Base-by-base conservation (phyloP, 2,113 vertebrate genomes). In the Ptilorrhoa leucosticta region DNA sequence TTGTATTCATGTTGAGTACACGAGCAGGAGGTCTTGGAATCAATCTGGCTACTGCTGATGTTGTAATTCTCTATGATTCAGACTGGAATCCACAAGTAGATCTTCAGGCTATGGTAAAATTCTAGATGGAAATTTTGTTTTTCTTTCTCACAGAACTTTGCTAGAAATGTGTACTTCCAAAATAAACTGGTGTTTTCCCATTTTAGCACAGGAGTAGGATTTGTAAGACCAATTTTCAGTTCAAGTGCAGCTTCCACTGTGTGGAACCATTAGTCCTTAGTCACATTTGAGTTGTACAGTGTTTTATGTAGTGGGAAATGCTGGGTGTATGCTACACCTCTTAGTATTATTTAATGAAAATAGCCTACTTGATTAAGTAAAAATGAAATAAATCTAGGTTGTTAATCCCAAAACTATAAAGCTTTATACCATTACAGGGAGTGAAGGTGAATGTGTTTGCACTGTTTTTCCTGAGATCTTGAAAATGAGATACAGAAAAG, bases 81-180 rank as follows among this genome's bases (percentile, higher is more conserved):
- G 99, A 99, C 97, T 99, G 99, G 99, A 99, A 99, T 96, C 99
- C 99, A 44, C 99, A 99, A 98, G 99, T 99, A 26, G 99, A 99
- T 96, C 99, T 99, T 82, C 99, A 99, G 96, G 99, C 99, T 76
- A 99, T 99, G 99, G 99, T 99, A 92, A 90, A 98, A 63, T 45
- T 58, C 44, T 37, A 37, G 17, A 31, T 35, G 30, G 33, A 78
- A 78, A 45, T 40, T 15, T 23, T 0, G 0, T 2, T 39, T 4
- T 70, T 50, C 4, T 19, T 26, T 69, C 24, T 91, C 16, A 39
- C 0, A 10, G 16, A 64, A 48, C 44, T 90, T 76, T 15, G 7
- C 21, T 91, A 35, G 50, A 65, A 89, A 30, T 28, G 4, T 6
- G n/a, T 40, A 37, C 37, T 92, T 81, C 13, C 11, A 47, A 56